Conservation (phyloP, 2,888 invertebrate genomes). For the Melipona bicolor region DNA sequence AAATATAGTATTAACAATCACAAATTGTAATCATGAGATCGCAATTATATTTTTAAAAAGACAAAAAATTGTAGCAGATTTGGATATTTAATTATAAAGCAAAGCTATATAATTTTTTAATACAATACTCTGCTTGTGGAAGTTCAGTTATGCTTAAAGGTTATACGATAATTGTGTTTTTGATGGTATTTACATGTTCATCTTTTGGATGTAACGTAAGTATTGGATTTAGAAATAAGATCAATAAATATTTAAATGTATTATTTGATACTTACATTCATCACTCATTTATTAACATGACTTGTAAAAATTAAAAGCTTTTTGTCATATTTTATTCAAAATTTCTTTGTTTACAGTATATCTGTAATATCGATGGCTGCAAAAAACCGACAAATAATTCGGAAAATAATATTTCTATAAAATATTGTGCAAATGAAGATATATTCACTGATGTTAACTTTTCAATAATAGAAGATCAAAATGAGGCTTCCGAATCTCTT, state of each 20-base stretch:
- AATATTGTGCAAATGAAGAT: slow-evolving; percentile 13
- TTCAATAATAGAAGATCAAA: not conserved
- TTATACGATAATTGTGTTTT: slow-evolving; percentile 24
- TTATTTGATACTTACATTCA: not conserved
- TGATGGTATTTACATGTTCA: not conserved
- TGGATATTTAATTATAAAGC: not conserved
- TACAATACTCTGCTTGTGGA: not conserved
- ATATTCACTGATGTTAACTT: slow-evolving; percentile 23
- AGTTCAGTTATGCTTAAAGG: slow-evolving; percentile 31
- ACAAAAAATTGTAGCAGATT: not conserved
- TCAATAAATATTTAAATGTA: not conserved
- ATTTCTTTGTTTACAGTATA: slow-evolving; percentile 19
- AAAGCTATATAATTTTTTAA: not conserved
- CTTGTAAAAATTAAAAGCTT: not conserved
- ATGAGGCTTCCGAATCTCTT: not conserved
- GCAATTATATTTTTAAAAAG: not conserved
- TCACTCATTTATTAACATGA: not conserved
- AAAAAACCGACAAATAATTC: not conserved
- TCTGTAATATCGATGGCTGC: slow-evolving; percentile 17
- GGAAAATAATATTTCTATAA: not conserved
- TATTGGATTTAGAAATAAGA: slow-evolving; percentile 1
- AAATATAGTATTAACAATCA: not conserved
- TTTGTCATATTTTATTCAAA: not conserved
- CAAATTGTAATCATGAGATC: not conserved
- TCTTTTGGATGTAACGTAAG: slow-evolving; percentile 33